These are phyloP conservation scores for Felis chaus DNA, from an alignment of 2,113 vertebrate species.

Conservation along the genomic window DNA sequence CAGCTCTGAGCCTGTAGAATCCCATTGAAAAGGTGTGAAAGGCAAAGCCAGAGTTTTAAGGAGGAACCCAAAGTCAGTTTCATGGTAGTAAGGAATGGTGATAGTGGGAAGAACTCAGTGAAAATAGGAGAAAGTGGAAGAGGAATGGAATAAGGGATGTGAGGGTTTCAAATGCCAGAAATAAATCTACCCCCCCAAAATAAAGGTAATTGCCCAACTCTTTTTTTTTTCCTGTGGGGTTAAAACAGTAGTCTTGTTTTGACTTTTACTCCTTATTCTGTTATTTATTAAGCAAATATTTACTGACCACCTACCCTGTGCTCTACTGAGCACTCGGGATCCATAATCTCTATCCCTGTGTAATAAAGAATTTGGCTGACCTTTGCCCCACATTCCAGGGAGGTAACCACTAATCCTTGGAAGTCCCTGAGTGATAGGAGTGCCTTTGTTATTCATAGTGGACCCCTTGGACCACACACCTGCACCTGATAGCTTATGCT, in stretches of 20 bases:
- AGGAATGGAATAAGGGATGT: background rate
- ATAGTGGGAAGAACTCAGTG: background rate
- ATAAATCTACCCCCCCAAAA: background rate
- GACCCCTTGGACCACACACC: background rate
- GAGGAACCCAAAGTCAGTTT: background rate
- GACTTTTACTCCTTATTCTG: background rate
- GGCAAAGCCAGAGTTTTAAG: conserved; percentile 7
- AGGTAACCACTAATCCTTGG: background rate
- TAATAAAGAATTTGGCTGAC: background rate
- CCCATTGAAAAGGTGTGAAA: conserved; percentile 39
- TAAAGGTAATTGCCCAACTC: background rate
- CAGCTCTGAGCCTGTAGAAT: conserved; percentile 25
- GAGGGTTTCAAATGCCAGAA: background rate
- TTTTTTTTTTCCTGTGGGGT: background rate
- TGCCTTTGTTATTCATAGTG: background rate
- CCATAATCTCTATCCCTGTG: background rate
- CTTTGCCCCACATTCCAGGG: background rate
- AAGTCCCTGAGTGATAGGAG: background rate
- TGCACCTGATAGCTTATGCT: background rate
- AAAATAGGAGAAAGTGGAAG: background rate
- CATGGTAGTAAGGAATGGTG: background rate
- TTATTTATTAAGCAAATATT: background rate
- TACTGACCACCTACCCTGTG: background rate
- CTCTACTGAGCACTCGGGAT: background rate
- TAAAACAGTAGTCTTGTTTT: background rate